Evolutionary conservation across 1,140 invertebrate genomes (phyloP).

Genomic region (Penaeus japonicus): DNA sequence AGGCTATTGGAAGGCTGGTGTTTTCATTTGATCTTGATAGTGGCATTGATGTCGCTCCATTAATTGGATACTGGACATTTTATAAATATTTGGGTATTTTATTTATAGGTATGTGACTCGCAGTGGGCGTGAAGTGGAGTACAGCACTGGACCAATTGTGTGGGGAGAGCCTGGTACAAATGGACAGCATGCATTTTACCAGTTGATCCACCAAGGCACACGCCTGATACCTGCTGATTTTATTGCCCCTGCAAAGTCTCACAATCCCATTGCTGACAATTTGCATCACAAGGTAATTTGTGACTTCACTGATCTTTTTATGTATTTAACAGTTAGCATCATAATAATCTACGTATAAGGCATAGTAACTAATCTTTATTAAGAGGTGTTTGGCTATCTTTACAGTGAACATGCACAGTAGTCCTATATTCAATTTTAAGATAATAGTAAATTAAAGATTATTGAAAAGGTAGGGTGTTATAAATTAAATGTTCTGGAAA

Average conservation of each 20-base stretch:
- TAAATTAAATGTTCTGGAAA: too few relatives aligned
- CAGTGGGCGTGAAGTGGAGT: slow-evolving; percentile 77
- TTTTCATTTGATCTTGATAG: neutral
- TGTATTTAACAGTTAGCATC: too few relatives aligned
- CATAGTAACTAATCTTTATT: too few relatives aligned
- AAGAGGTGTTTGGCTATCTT: too few relatives aligned
- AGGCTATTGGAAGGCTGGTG: too few relatives aligned
- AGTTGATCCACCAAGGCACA: slow-evolving; percentile 86
- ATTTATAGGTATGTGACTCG: slow-evolving; percentile 71
- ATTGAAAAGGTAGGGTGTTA: too few relatives aligned
- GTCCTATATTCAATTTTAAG: too few relatives aligned
- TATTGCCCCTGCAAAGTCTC: slow-evolving; percentile 90
- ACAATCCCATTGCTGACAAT: slow-evolving; percentile 87
- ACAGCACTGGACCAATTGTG: slow-evolving; percentile 89
- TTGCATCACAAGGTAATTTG: slow-evolving; percentile 73
- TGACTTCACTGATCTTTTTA: too few relatives aligned
- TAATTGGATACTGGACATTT: slow-evolving; percentile 28
- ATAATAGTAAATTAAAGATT: too few relatives aligned
- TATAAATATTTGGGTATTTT: slow-evolving; percentile 7
- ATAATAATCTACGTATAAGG: neutral
- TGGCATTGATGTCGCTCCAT: neutral
- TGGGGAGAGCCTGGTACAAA: slow-evolving; percentile 99
- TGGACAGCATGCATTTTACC: slow-evolving; percentile 99
- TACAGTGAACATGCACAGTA: too few relatives aligned
- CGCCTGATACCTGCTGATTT: slow-evolving; percentile 96